phyloP scores from a whole-genome alignment of 2,797 vertebrate species.

The Myotis planiceps region DNA sequence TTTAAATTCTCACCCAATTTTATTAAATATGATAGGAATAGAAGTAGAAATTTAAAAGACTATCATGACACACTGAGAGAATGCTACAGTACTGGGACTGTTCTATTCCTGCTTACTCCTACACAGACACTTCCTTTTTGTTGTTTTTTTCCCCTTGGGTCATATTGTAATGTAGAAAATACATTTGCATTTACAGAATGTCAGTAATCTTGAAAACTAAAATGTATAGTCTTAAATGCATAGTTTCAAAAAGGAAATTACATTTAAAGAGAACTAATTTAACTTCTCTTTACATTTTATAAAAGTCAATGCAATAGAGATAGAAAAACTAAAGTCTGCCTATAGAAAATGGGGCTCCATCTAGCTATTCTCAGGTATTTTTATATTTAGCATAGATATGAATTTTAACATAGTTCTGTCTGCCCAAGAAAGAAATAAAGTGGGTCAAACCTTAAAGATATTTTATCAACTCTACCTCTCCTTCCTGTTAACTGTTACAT shows the following conservation, averaged over 20 bases:
- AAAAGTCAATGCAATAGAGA: slow-evolving; percentile 48
- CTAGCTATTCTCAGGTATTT: slow-evolving; percentile 61
- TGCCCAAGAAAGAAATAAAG: slow-evolving; percentile 44
- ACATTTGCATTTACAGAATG: slow-evolving; percentile 73
- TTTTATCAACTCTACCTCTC: slow-evolving; percentile 12
- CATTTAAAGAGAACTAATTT: slow-evolving; percentile 62
- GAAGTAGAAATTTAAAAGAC: neutral
- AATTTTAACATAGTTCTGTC: slow-evolving; percentile 19
- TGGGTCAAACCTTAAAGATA: slow-evolving; percentile 40
- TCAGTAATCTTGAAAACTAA: slow-evolving; percentile 72
- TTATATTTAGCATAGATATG: slow-evolving; percentile 67
- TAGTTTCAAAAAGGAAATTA: slow-evolving; percentile 64
- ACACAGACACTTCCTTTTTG: neutral
- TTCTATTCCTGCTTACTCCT: slow-evolving; percentile 9
- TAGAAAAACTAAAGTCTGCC: slow-evolving; percentile 46
- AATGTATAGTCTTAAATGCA: slow-evolving; percentile 44
- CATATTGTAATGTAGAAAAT: slow-evolving; percentile 64
- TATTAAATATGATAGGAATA: neutral
- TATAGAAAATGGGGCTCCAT: slow-evolving; percentile 1
- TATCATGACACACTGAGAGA: neutral
- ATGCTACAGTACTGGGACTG: neutral
- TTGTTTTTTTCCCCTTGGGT: neutral
- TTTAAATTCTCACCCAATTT: slow-evolving; percentile 24
- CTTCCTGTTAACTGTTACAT: neutral
- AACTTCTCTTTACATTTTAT: slow-evolving; percentile 67